Base-by-base conservation (phyloP, 1,140 invertebrate genomes). In the Cotesia vestalis region DNA sequence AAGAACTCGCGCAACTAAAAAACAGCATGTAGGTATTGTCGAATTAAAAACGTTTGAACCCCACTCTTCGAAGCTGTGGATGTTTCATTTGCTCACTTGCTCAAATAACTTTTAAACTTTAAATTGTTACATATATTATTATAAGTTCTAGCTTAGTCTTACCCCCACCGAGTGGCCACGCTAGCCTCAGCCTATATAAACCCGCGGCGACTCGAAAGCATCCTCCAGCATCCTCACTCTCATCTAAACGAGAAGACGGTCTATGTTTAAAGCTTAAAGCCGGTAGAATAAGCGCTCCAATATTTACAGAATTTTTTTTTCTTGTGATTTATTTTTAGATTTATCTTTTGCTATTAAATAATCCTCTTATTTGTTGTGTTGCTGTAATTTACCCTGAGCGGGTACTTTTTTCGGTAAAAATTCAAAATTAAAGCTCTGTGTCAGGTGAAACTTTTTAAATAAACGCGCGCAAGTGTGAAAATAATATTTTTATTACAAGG, bases 141-240 rank as follows among this genome's bases (percentile, higher is more conserved):
- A 77, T 76, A 78, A 80, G 76, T 81, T 78, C 78, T 80, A 79
- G 78, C 76, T 79, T 76, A 75, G 78, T 78, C 74, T 73, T 73
- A 60, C 80, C 78, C 80, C 72, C 75, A 63, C 78, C 77, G 75
- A 75, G 62, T 38, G 51, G 51, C 59, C 62, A 53, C 63, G 76
- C 78, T 81, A 80, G 79, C 79, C 77, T 46, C 81, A 77, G 76
- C 77, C 82, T 85, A 84, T 85, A 85, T 85, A 85, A 84, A 80
- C 83, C 75, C 78, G 71, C 74, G 78, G 73, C 76, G 79, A 76
- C 74, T 78, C 81, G 76, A 79, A 78, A 81, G 79, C 80, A 78
- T 82, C 78, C 78, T 81, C 84, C 84, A 46, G 40, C 40, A 46
- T 46, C 5, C 40, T 6, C 40, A 46, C 40, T 46, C 40, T 46